Conservation (phyloP, 2,888 invertebrate species). For the Drosophila parthenogenetica region DNA sequence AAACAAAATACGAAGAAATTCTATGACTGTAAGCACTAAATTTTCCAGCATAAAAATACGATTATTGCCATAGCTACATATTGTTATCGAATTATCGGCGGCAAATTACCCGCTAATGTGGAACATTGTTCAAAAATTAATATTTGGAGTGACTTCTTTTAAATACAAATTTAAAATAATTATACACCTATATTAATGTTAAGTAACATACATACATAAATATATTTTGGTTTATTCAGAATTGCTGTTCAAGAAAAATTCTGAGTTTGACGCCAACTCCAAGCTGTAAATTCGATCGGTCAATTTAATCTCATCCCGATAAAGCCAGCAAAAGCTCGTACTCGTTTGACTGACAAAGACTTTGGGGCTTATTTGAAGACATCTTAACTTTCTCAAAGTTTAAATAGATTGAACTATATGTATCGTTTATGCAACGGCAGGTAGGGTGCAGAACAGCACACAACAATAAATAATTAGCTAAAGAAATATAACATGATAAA, state of each 20-base stretch:
- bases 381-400: slow-evolving; percentile 57
- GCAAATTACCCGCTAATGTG: background rate
- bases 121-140: background rate
- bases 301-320: slow-evolving; percentile 60
- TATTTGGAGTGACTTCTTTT: background rate
- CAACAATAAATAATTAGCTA: background rate
- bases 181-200: background rate
- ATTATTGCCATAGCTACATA: slow-evolving; percentile 9
- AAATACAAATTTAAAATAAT: background rate
- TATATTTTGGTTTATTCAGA: slow-evolving; percentile 8
- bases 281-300: slow-evolving; percentile 22
- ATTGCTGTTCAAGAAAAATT: background rate
- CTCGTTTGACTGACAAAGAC: slow-evolving; percentile 16
- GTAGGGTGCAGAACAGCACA: slow-evolving; percentile 66
- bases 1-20: slow-evolving; percentile 39
- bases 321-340: slow-evolving; percentile 54
- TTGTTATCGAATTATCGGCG: slow-evolving; percentile 26
- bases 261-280: background rate
- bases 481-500: background rate
- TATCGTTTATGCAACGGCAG: slow-evolving; percentile 53
- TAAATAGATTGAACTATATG: slow-evolving; percentile 60
- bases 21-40: slow-evolving; percentile 36
- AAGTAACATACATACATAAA: background rate
- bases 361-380: slow-evolving; percentile 1
- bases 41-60: slow-evolving; percentile 36